Base-by-base conservation (phyloP, 2,888 invertebrate species). In the Lampropteryx suffumata region DNA sequence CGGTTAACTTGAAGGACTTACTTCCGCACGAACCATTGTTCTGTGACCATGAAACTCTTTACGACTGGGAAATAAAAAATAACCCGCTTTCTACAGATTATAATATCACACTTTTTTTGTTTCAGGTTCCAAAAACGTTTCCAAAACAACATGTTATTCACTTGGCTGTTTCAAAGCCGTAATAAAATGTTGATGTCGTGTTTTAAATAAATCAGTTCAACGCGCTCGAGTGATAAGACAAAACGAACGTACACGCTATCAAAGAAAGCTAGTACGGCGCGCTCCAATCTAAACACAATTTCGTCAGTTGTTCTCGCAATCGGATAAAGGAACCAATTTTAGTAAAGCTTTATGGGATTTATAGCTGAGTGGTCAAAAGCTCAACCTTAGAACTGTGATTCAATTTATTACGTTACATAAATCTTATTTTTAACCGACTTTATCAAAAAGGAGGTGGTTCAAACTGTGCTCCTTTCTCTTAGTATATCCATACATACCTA, bases 271-370 rank as follows among this genome's bases (percentile, higher is more conserved):
- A 35, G 41, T 41, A 39, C 43, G 34, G 27, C 43, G 29, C 26
- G 10, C 36, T 55, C 32, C 30, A 39, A 47, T 41, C 40, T 30
- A 54, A 49, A 49, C 29, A 49, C 43, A 44, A 51, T 50, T 56
- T 52, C 40, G 35, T 41, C 45, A 42, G 49, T 55, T 35, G 34
- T 46, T 45, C 21, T 24, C 45, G 42, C 40, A 48, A 52, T 17
- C 40, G 50, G 42, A 39, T 55, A 43, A 53, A 49, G 45, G 51
- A 34, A 47, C 41, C 45, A 50, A 54, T 52, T 50, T 21, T 39
- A 32, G 40, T 33, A 40, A 43, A 55, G 40, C 46, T 30, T 51
- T n/a, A 51, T 29, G 52, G 34, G 58, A 51, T 52, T 49, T 52
- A 28, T 34, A 28, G 36, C 41, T 28, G 11, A 44, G 28, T 26